Base-by-base conservation (phyloP, 2,113 vertebrate species). In the Bubo scandiacus region DNA sequence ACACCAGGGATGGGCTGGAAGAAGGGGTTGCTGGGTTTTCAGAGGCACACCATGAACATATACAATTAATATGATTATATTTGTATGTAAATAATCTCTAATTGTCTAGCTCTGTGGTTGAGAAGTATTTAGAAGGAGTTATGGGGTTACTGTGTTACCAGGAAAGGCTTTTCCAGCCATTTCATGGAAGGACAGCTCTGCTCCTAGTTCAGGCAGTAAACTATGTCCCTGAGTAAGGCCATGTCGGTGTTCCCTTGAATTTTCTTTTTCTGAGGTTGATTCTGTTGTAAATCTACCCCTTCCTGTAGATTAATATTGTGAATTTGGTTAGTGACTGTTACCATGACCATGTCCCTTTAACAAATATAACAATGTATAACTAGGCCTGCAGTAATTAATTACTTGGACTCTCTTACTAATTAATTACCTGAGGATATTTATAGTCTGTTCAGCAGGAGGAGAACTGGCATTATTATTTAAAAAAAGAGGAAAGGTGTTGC, bases 381-480 rank as follows among this genome's bases (percentile, higher is more conserved):
- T 83, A 93, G 23, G 13, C 40, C 87, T 92, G 57, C 80, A 93
- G 92, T 79, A 52, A 93, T 89, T 57, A 92, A 58, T 92, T 96
- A 86, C 51, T 75, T 96, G 15, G 23, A 45, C 23, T 87, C 5
- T 71, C 42, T 83, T 61, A 58, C 13, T 92, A 95, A 92, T 88
- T 75, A 95, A 71, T 95, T 52, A 92, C 30, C 47, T 89, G 73
- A 95, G 38, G 52, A 82, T 86, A 94, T 96, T 68, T 58, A 94
- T 42, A 91, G 40, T 83, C 61, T 97, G 63, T 81, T 94, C 65
- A 78, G 66, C 89, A 92, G 63, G 38, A 85, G 68, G 22, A 91
- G 42, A 90, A 55, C 14, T 85, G 71, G 21, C 10, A 32, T 61
- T 73, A 45, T 63, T 70, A 47, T 25, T 51, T 8, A 8, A 43